Percentiles rank a stretch among this genome's conserved stretches.
These are phyloP conservation scores for Crepidodera aurea DNA, from an alignment of 2,888 invertebrate genomes.

Conservation along the genomic window DNA sequence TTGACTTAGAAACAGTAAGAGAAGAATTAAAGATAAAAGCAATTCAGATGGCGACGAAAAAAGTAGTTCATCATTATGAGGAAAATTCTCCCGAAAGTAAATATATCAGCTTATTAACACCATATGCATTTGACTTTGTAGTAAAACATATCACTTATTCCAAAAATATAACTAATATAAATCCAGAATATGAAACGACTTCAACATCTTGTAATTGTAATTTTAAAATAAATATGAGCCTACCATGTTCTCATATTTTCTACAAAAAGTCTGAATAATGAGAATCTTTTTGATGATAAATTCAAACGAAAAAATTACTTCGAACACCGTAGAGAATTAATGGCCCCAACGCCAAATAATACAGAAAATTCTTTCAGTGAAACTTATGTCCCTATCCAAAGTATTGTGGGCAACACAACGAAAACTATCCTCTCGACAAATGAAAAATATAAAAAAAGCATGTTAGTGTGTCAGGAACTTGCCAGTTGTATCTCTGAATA, in stretches of 20 bases:
- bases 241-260: too few relatives aligned
- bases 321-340: neutral
- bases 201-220: too few relatives aligned
- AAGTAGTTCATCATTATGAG: too few relatives aligned
- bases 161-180: too few relatives aligned
- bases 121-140: too few relatives aligned
- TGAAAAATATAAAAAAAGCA: neutral
- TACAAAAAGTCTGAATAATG: neutral
- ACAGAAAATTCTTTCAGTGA: neutral
- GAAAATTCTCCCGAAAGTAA: too few relatives aligned
- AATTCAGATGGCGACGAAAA: too few relatives aligned
- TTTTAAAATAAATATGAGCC: too few relatives aligned
- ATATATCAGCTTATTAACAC: too few relatives aligned
- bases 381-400: neutral
- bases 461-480: neutral
- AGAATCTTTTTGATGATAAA: slow-evolving; percentile 7
- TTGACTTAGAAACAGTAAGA: neutral
- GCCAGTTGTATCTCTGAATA: neutral
- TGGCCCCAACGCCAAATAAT: neutral
- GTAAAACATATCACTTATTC: too few relatives aligned
- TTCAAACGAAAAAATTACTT: slow-evolving; percentile 5
- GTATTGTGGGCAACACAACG: neutral
- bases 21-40: too few relatives aligned
- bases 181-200: too few relatives aligned
- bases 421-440: neutral